phyloP scores from a whole-genome alignment of 2,888 invertebrate species.

The Cryptophagus acutangulus region DNA sequence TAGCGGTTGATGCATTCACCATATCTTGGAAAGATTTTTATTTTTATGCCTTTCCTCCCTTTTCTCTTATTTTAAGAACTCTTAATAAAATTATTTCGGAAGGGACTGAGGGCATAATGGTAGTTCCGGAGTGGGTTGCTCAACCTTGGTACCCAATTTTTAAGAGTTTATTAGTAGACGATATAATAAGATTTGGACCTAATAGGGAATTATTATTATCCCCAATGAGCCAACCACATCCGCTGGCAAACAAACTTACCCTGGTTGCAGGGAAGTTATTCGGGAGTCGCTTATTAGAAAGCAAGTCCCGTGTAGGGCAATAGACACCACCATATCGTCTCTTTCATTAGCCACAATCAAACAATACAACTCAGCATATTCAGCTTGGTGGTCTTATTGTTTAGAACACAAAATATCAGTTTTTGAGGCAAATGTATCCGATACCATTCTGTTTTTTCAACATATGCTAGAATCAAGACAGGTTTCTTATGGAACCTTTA shows the following conservation, averaged over 20 bases:
- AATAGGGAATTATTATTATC: conserved; percentile 24
- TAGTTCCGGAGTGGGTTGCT: conserved; percentile 31
- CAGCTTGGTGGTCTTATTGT: conserved; percentile 7
- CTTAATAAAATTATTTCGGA: conserved; percentile 34
- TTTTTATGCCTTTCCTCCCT: conserved; percentile 23
- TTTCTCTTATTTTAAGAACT: conserved; percentile 27
- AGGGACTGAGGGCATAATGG: conserved; percentile 31
- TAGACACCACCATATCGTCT: conserved; percentile 21
- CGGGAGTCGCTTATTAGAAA: too few species aligned
- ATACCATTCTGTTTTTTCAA: conserved; percentile 5
- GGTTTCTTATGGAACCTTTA: conserved; percentile 23
- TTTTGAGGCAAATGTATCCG: not conserved
- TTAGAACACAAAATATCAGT: not conserved
- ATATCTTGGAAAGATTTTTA: conserved; percentile 12
- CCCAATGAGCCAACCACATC: conserved; percentile 29
- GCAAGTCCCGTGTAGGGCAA: conserved; percentile 14
- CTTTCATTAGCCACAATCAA: conserved; percentile 22
- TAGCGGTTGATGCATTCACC: conserved; percentile 31
- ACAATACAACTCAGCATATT: conserved; percentile 23
- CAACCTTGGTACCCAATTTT: conserved; percentile 36
- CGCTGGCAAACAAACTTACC: conserved; percentile 25
- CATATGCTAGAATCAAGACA: conserved; percentile 2
- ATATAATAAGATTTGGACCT: conserved; percentile 25
- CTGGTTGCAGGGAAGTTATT: conserved; percentile 29
- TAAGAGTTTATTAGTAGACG: conserved; percentile 6